A percentile compares a stretch with the other conserved stretches of the same genome.
Evolutionary conservation across 2,113 vertebrate genomes (phyloP).

Genomic region (Zeus faber): DNA sequence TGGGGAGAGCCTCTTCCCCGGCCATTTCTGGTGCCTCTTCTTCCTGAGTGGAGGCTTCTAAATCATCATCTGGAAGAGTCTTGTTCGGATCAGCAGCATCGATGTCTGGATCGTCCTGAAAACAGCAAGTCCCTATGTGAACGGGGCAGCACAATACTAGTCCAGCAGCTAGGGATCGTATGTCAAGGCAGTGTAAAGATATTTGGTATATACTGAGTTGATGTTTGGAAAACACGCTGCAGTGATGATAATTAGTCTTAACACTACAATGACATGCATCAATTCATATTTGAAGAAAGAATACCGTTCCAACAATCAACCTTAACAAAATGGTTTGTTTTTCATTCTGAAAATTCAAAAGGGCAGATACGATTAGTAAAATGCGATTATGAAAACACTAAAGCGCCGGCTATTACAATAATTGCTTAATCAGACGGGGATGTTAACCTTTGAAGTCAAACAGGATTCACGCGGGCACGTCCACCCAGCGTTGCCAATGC

Average conservation of each 20-base stretch:
- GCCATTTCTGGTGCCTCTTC: neutral
- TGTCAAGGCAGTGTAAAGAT: neutral
- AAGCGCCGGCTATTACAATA: constrained; percentile 42
- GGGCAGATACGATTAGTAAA: constrained; percentile 43
- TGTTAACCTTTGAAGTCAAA: constrained; percentile 69
- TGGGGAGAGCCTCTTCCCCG: neutral
- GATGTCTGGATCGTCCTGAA: constrained; percentile 57
- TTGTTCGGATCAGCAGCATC: constrained; percentile 38
- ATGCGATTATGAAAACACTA: constrained; percentile 57
- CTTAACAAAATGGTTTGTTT: constrained; percentile 46
- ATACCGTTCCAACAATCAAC: constrained; percentile 33
- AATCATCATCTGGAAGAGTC: neutral
- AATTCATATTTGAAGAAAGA: constrained; percentile 28
- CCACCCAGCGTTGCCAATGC: constrained; percentile 41
- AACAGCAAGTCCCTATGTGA: constrained; percentile 12
- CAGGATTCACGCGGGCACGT: constrained; percentile 43
- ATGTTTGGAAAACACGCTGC: neutral
- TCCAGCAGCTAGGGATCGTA: too few species aligned
- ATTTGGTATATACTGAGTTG: neutral
- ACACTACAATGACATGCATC: constrained; percentile 24
- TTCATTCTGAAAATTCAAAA: constrained; percentile 44
- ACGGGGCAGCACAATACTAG: neutral
- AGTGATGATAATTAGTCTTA: too few species aligned
- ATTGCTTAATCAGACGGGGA: constrained; percentile 44
- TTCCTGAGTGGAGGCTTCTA: neutral